Base-by-base conservation (phyloP, 2,888 invertebrate species). In the Alitta virens region DNA sequence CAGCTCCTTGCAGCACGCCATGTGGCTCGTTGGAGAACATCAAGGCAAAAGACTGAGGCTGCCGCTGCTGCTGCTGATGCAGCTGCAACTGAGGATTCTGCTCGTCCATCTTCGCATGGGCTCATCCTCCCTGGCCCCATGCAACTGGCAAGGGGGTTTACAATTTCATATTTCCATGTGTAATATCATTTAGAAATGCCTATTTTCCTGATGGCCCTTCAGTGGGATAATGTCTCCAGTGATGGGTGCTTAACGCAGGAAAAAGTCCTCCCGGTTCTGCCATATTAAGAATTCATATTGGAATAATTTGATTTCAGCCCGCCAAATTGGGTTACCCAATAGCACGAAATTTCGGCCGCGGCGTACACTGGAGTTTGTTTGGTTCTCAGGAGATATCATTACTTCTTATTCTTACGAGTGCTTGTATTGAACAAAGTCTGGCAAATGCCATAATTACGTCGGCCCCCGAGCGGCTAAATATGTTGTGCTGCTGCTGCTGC, bases 91-190 rank as follows among this genome's bases (percentile, higher is more conserved):
- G 33, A 33, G 33, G 33, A 12, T 33, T 5, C 33, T 33, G 7
- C 33, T 12, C 33, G 33, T 33, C 33, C 33, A 33, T 33, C 33
- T 33, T 33, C 33, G 33, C 33, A 33, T 33, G 33, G 5, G 33
- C 12, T 33, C 33, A 5, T 7, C 12, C 33, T 12, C 12, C 33
- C 33, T 33, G 33, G 33, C n/a, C 33, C 33, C 33, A 49, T 57
- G 57, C 27, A 49, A 38, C 49, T 18, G 50, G 52, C 51, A 52
- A 24, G 23, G 52, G 40, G 59, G 59, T 59, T 59, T 59, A 27
- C 59, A 46, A 59, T 59, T 59, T 59, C 59, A 59, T 59, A 59
- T 59, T 59, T 59, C 59, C 59, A 59, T 59, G 46, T 46, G 46
- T 46, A 46, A 46, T 46, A 46, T 46, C 46, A 46, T 46, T 46